Evolutionary conservation across 2,113 vertebrate species (phyloP).

Genomic region (Colinus virginianus): DNA sequence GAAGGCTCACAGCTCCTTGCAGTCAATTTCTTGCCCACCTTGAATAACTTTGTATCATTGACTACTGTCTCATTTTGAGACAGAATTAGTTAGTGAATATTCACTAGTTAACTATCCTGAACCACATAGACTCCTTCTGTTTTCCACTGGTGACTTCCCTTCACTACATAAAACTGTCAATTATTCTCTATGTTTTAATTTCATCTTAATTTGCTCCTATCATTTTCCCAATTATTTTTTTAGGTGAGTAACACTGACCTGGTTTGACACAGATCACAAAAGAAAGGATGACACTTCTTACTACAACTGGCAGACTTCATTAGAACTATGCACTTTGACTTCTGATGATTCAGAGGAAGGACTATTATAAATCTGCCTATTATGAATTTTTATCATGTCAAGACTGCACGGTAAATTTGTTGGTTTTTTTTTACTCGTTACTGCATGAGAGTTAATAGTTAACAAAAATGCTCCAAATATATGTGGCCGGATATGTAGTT

Average conservation of each 20-base stretch:
- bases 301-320: not conserved
- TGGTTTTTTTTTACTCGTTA: not conserved
- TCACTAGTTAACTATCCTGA: not conserved
- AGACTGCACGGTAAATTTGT: rapidly evolving
- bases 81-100: not conserved
- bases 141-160: not conserved
- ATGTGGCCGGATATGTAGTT: not conserved
- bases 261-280: not conserved
- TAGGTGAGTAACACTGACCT: not conserved
- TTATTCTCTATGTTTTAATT: not conserved
- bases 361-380: not conserved
- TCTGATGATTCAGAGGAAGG: not conserved
- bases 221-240: not conserved
- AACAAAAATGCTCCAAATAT: not conserved
- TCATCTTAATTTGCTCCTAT: not conserved
- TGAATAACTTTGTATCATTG: not conserved
- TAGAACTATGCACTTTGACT: not conserved
- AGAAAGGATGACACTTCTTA: not conserved
- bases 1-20: not conserved
- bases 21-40: not conserved
- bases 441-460: not conserved
- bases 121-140: not conserved
- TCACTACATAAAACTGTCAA: not conserved
- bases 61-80: not conserved
- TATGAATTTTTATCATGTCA: not conserved